phyloP scores from a whole-genome alignment of 2,113 vertebrate species.

The Microcebus griseorufus region DNA sequence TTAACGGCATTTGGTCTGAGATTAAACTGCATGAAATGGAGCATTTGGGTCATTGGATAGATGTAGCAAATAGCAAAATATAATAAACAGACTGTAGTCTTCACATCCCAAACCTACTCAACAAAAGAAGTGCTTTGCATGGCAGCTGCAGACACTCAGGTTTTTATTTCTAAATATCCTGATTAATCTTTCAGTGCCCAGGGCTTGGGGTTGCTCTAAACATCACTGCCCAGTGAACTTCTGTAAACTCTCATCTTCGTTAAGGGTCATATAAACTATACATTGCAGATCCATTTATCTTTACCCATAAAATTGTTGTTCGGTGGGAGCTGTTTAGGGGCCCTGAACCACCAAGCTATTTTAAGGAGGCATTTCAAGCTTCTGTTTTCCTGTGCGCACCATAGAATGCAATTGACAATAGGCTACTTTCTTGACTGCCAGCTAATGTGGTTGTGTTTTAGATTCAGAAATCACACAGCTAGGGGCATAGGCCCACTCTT shows the following conservation, averaged over 20 bases:
- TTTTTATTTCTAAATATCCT: constrained; percentile 61
- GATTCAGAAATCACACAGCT: background rate
- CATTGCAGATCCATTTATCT: constrained; percentile 14
- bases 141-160: background rate
- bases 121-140: constrained; percentile 78
- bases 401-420: background rate
- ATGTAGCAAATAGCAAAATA: constrained; percentile 76
- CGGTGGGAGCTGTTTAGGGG: background rate
- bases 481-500: background rate
- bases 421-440: background rate
- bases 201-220: background rate
- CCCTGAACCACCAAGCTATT: constrained; percentile 47
- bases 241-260: constrained; percentile 43
- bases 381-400: constrained; percentile 35
- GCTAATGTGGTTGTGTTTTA: background rate
- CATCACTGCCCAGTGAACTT: constrained; percentile 58
- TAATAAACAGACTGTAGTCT: constrained; percentile 75
- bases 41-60: constrained; percentile 76
- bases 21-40: constrained; percentile 81
- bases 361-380: constrained; percentile 21
- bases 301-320: constrained; percentile 34
- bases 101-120: constrained; percentile 70
- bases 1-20: constrained; percentile 70
- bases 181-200: constrained; percentile 56
- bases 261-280: constrained; percentile 36